These are phyloP conservation scores for Oscheius onirici DNA, from an alignment of 2,888 invertebrate genomes.

Conservation along the genomic window DNA sequence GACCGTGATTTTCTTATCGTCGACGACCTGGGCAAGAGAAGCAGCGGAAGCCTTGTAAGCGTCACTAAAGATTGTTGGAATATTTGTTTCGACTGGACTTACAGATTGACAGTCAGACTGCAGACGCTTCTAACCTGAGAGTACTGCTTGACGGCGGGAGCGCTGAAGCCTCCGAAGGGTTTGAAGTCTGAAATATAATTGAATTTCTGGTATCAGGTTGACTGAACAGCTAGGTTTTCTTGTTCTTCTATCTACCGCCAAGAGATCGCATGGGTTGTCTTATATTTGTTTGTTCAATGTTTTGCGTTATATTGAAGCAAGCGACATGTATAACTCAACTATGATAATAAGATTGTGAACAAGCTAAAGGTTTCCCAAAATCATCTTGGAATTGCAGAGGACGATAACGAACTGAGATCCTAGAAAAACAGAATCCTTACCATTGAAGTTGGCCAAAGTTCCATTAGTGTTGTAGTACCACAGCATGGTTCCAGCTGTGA, in stretches of 20 bases:
- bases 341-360: no score
- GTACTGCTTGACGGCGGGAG: constrained; percentile 50
- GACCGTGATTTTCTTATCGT: constrained; percentile 1
- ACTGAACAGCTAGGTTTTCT: no score
- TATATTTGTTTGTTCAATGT: no score
- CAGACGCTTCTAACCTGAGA: constrained; percentile 49
- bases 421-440: no score
- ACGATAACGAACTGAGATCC: no score
- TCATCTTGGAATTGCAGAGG: no score
- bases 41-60: not conserved
- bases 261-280: no score
- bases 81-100: constrained; percentile 30
- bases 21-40: not conserved
- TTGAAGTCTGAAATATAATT: constrained; percentile 40
- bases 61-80: not conserved
- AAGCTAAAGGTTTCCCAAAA: no score
- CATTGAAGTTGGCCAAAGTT: constrained; percentile 42
- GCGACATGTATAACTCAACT: no score
- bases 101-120: constrained; percentile 41
- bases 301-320: no score
- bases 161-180: constrained; percentile 49
- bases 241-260: no score
- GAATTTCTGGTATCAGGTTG: no score
- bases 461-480: constrained; percentile 51
- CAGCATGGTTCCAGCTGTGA: constrained; percentile 35